Evolutionary conservation across 1,140 invertebrate genomes (phyloP).

Genomic region (Popillia japonica): DNA sequence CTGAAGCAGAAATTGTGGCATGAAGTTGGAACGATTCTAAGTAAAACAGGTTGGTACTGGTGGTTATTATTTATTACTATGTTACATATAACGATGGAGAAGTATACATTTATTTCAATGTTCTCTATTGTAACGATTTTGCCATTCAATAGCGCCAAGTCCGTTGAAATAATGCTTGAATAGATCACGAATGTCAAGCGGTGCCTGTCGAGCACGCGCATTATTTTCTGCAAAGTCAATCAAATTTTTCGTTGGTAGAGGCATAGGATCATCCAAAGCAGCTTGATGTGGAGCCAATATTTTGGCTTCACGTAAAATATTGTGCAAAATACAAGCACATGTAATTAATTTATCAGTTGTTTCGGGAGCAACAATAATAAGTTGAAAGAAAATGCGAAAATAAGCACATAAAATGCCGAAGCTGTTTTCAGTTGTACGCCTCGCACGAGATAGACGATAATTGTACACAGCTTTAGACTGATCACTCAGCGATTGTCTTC

Average conservation of each 20-base stretch:
- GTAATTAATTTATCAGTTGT: conserved; percentile 53
- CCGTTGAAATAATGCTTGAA: no score
- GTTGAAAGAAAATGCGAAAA: conserved; percentile 45
- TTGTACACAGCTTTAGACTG: conserved; percentile 49
- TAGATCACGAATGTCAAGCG: no score
- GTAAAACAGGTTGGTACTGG: conserved; percentile 43
- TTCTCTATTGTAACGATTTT: no score
- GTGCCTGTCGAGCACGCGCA: no score
- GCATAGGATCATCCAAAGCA: not conserved
- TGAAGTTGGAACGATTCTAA: no score
- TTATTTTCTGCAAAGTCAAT: not conserved
- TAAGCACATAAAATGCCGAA: conserved; percentile 46
- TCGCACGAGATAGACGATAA: conserved; percentile 51
- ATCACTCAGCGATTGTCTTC: conserved; percentile 45
- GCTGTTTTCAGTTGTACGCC: conserved; percentile 50
- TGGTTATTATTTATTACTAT: no score
- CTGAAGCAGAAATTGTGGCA: no score
- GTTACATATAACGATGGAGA: no score
- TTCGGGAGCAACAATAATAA: conserved; percentile 34
- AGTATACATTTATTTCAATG: no score
- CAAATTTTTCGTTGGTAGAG: conserved; percentile 32
- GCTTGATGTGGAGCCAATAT: conserved; percentile 13
- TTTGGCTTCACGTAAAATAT: conserved; percentile 44
- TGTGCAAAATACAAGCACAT: conserved; percentile 50
- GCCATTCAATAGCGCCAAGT: no score